A percentile compares a stretch with the other conserved stretches of the same genome.
Evolutionary conservation across 2,113 vertebrate genomes (phyloP).

Genomic region (Sclerurus mexicanus): DNA sequence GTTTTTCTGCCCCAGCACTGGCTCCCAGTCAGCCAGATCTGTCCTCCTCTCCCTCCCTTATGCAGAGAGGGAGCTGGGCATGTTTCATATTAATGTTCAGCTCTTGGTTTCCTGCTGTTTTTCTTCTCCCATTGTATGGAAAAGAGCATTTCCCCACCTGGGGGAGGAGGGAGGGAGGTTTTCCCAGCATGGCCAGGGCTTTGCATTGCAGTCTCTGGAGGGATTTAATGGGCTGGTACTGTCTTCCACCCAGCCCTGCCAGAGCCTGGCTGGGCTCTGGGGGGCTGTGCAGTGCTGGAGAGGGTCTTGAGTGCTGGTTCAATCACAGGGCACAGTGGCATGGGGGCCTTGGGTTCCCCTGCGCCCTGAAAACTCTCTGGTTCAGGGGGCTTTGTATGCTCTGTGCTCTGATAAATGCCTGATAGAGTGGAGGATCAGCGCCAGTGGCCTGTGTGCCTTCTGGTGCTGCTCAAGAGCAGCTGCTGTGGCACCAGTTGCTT

Average conservation of each 20-base stretch:
- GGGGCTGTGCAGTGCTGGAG: neutral
- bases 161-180: neutral
- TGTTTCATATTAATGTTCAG: neutral
- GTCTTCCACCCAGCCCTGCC: neutral
- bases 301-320: neutral
- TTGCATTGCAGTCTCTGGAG: neutral
- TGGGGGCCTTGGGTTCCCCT: neutral
- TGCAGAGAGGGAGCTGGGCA: neutral
- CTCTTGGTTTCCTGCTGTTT: slow-evolving; percentile 59
- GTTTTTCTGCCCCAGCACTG: neutral
- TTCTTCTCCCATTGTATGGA: slow-evolving; percentile 40
- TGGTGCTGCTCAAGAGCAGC: neutral
- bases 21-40: neutral
- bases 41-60: neutral
- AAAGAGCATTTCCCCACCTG: slow-evolving; percentile 14
- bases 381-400: neutral
- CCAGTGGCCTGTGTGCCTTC: neutral
- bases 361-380: neutral
- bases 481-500: neutral
- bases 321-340: neutral
- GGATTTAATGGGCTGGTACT: neutral
- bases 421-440: fast-evolving
- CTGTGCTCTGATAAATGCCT: neutral
- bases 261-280: neutral
- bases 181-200: neutral